Evolutionary conservation across 2,888 invertebrate genomes (phyloP), one percentile per base, ranked within the genome.

Genomic region (Eucriotettix oculatus): DNA sequence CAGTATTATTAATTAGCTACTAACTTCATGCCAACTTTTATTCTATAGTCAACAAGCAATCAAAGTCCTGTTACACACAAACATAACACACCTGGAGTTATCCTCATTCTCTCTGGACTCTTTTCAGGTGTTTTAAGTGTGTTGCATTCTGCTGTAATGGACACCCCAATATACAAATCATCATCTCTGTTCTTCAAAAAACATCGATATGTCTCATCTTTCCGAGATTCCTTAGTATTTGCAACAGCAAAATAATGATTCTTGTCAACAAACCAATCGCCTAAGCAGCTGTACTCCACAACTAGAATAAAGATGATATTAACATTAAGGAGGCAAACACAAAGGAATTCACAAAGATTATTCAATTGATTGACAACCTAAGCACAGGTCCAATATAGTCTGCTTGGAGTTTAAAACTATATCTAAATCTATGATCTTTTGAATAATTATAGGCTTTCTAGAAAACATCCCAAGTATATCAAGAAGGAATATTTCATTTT

Each of bases 191-290:
- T 94, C 70, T 91, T 91, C 56, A 95, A 76, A 73, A 97, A 92
- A 71, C 97, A 97, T 52, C 96, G 81, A 72, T 93, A 97, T 69
- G 90, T 90, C 72, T 96, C 94, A 73, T 97, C 93, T 72, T 90
- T 90, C 68, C 95, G 83, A 10, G 95, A 94, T 73, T 96, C 94
- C 68, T 95, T 94, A 0, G 94, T 93, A 70, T 97, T 96, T 10
- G 92, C 92, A n/a, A 96, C 93, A 59, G 94, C 97, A 74, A 97
- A 95, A 73, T 88, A 97, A 69, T 95, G 94, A 74, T 97, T 95
- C 71, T 95, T 95, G 14, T 87, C 91, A 41, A 93, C 86, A 74
- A 94, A 93, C 94, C 95, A 95, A 77, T 94, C 92, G 1, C 94
- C 95, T 63, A 95, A 76, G 69, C 95, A 95, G 72, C 89, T 91